Evolutionary conservation across 2,888 invertebrate genomes (phyloP), one percentile per base, ranked within the genome.

Genomic region (Lasioglossum morio): DNA sequence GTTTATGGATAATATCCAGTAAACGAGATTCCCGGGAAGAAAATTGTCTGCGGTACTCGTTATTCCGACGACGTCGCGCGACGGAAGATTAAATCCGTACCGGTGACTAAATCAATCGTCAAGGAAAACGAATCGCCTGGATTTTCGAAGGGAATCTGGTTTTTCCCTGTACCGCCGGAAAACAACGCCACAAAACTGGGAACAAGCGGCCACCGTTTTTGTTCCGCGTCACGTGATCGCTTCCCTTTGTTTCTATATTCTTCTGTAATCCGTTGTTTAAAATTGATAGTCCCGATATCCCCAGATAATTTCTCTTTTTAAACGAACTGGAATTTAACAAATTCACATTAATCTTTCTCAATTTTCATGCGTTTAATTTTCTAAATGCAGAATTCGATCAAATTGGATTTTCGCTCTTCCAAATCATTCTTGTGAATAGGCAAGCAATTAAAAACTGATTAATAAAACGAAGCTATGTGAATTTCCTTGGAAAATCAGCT

Each of bases 61-160:
- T 60, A 60, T 60, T 60, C 60, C 27, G 60, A 27, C 66, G 34
- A 66, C 66, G 66, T 34, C 34, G 34, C 66, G 37, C 63, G 75
- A 27, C 43, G 40, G 48, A 40, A 43, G 69, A 43, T 53, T 48
- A 66, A 70, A 48, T 69, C 34, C 53, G 43, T 40, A 48, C 16
- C n/a, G 63, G 48, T 66, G 69, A 63, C 81, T 63, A 78, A 78
- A 78, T 81, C 79, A 81, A 78, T 81, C 43, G 70, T 16, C 79
- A 63, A 72, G 46, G 79, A 10, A 72, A 81, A 78, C 79, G 81
- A 63, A 78, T 48, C 57, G 79, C 23, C 34, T 12, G 79, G 60
- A 78, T 78, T 78, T 72, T 78, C 37, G 27, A 23, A 7, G 14
- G 46, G 27, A 77, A 10, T 8, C 60, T 63, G 19, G 10, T 3